Evolutionary conservation across 2,113 vertebrate species (phyloP).

Genomic region (Nothocercus julius): DNA sequence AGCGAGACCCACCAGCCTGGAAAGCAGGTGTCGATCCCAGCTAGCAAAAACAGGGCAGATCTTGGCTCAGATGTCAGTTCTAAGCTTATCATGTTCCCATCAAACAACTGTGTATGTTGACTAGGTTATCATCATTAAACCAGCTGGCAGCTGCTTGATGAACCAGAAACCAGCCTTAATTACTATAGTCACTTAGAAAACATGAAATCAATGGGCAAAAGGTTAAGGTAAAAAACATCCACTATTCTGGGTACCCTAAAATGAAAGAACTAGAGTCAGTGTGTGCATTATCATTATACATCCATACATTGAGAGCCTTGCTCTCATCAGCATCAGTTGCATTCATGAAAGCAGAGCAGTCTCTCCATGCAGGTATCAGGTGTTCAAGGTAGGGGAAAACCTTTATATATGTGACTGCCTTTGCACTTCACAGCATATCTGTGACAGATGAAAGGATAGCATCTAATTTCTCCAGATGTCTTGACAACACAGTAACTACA

Average conservation of each 20-base stretch:
- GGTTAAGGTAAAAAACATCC: neutral
- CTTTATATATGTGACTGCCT: neutral
- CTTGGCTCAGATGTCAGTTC: neutral
- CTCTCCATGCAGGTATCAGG: neutral
- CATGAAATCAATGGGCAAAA: neutral
- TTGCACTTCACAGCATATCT: neutral
- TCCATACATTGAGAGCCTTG: neutral
- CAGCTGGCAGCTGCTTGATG: too few species aligned
- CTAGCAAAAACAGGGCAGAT: neutral
- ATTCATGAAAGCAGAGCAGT: neutral
- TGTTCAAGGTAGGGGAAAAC: neutral
- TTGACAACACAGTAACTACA: neutral
- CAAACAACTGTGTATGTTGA: neutral
- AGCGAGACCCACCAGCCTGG: neutral
- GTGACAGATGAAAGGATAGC: neutral
- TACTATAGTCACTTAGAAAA: neutral
- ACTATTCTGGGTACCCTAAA: accelerated
- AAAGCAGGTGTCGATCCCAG: neutral
- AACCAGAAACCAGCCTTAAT: neutral
- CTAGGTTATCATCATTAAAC: neutral
- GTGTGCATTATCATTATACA: neutral
- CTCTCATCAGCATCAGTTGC: neutral
- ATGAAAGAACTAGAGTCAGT: neutral
- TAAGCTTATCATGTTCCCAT: neutral
- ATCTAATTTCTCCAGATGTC: neutral